Evolutionary conservation across 2,797 vertebrate species (phyloP).

Genomic region (Capromys pilorides): DNA sequence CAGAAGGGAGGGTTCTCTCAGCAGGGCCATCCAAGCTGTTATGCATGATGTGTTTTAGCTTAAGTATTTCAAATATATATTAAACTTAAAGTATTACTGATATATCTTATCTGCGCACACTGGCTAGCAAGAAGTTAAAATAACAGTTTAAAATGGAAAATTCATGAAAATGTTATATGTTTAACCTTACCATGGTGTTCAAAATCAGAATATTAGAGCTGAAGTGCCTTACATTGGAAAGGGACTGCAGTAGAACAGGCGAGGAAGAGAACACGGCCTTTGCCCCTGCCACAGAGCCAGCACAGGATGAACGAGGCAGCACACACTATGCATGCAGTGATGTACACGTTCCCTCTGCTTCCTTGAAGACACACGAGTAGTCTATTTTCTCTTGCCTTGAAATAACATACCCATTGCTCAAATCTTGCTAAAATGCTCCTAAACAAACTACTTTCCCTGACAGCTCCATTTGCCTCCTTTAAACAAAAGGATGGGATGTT

Average conservation of each 20-base stretch:
- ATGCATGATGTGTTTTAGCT: neutral
- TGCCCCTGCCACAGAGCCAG: neutral
- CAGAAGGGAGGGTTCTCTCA: neutral
- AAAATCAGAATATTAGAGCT: neutral
- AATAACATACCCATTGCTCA: constrained; percentile 81
- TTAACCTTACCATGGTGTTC: constrained; percentile 27
- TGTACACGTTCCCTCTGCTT: constrained; percentile 25
- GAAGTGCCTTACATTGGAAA: neutral
- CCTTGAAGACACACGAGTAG: constrained; percentile 73
- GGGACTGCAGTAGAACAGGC: neutral
- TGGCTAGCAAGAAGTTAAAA: neutral
- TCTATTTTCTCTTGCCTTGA: constrained; percentile 64
- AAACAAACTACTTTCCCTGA: constrained; percentile 79
- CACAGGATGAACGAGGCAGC: neutral
- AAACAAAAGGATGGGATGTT: constrained; percentile 79
- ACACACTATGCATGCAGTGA: constrained; percentile 22
- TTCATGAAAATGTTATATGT: neutral
- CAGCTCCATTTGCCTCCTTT: constrained; percentile 81
- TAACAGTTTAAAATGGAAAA: constrained; percentile 8
- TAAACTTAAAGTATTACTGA: constrained; percentile 11
- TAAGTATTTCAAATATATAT: constrained; percentile 41
- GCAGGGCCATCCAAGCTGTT: neutral
- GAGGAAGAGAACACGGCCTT: constrained; percentile 17
- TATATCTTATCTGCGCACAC: neutral
- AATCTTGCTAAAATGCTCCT: constrained; percentile 80